A percentile compares a stretch with the other conserved stretches of the same genome.
phyloP scores from a whole-genome alignment of 2,797 vertebrate species.

The Sorex maritimensis region DNA sequence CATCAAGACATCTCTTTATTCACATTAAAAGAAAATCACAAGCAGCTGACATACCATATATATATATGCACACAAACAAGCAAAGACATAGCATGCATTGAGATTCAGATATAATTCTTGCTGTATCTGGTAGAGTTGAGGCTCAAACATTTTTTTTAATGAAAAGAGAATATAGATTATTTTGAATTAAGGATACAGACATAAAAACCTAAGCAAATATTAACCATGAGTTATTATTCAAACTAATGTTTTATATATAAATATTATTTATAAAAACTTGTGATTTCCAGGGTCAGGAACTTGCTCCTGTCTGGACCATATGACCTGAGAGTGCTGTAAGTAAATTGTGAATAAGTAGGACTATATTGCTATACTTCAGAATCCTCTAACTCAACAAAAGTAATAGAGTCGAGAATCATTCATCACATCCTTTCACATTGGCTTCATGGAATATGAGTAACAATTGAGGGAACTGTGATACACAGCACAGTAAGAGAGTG shows the following conservation, averaged over 20 bases:
- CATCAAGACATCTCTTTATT: constrained; percentile 20
- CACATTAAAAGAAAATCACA: constrained; percentile 20
- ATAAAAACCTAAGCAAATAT: neutral
- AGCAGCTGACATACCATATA: neutral
- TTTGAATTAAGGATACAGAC: neutral
- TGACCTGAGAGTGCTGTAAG: neutral
- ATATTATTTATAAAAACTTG: neutral
- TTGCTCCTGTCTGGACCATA: neutral
- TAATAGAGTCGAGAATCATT: neutral
- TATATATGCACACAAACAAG: neutral
- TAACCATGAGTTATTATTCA: neutral
- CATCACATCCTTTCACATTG: rapidly evolving
- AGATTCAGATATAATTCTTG: neutral
- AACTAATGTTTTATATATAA: neutral
- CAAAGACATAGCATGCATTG: neutral
- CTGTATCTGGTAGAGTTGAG: neutral
- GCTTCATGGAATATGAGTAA: neutral
- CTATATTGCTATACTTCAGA: neutral
- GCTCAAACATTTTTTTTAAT: neutral
- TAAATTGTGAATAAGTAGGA: neutral
- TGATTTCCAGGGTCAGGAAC: neutral
- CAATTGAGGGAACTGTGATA: neutral
- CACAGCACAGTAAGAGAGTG: no score
- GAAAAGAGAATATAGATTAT: neutral
- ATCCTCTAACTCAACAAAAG: neutral